Evolutionary conservation across 1,140 invertebrate species (phyloP), one percentile per base, ranked within the genome.

Genomic region (Chelonus insularis): DNA sequence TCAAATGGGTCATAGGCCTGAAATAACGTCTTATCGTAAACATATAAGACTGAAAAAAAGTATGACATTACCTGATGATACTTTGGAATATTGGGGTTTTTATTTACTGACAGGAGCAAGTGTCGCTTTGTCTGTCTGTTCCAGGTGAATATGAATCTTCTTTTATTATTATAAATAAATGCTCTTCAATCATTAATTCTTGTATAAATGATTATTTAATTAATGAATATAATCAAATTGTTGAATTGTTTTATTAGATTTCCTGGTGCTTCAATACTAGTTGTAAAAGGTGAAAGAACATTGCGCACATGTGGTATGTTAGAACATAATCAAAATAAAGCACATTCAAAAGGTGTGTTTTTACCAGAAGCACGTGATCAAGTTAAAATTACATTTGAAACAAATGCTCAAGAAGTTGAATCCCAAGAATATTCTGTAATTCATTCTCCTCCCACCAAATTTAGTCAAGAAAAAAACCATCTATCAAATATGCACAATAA

Each of bases 21-120:
- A 87, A 79, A 80, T 89, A 25, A 87, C 88, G 16, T 81, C 84
- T 5, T 86, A 86, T 62, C 85, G 85, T 34, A 92, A 91, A 78
- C 89, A 90, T 71, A 88, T 93, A 66, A 81, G 86, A 62, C 80
- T 94, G 68, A 89, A 88, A 69, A 92, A 93, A 72, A 90, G 90
- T 41, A 91, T 94, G 88, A 86, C 79, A 7, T 76, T 94, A 64
- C 90, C 90, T 1, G 92, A 94, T 78, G 92, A 94, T 70, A 91
- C 91, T 18, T 81, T 94, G 32, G 91, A 94, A 75, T 94, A 94
- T 78, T 94, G 91, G 91, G 91, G 92, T 18, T 95, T 94, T 82
- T 94, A 90, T 80, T 75, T 95, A 11, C 83, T 91, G 18, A 85
- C 86, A 74, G 91, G 91, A 12, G 89, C 91, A 9, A 86, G 83